Evolutionary conservation across 2,113 vertebrate species (phyloP).

Genomic region (Rhagologus leucostigma): DNA sequence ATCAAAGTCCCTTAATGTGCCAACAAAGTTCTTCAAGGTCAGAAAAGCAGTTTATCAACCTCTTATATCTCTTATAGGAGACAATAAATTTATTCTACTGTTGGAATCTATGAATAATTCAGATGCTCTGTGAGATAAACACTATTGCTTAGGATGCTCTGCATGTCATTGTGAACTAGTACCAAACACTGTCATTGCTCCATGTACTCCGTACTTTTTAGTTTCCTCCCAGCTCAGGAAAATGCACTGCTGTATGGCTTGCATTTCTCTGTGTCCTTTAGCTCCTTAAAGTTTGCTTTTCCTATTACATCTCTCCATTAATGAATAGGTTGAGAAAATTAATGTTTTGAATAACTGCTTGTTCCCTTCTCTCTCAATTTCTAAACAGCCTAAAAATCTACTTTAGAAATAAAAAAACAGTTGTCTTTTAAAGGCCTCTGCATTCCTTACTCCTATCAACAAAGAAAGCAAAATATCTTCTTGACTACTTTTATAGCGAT

Average conservation of each 20-base stretch:
- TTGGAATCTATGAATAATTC: conserved; percentile 79
- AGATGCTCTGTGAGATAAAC: conserved; percentile 70
- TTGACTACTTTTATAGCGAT: background rate
- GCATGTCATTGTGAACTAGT: conserved; percentile 42
- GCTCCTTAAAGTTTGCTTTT: background rate
- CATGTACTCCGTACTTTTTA: background rate
- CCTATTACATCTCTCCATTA: background rate
- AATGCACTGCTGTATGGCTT: background rate
- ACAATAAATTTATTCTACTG: conserved; percentile 79
- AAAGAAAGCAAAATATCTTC: background rate
- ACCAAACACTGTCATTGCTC: conserved; percentile 32
- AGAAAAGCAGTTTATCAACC: conserved; percentile 80
- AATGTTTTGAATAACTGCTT: background rate
- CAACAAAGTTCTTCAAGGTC: conserved; percentile 82
- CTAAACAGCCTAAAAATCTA: background rate
- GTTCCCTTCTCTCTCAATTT: background rate
- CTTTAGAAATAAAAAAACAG: background rate
- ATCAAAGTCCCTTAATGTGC: conserved; percentile 77
- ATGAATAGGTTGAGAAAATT: background rate
- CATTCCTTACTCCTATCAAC: background rate
- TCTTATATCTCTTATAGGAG: conserved; percentile 75
- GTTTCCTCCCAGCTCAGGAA: background rate
- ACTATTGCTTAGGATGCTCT: conserved; percentile 62
- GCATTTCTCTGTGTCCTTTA: background rate
- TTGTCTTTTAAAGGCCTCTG: background rate